These are phyloP conservation scores for Arge pagana DNA, from an alignment of 2,888 invertebrate species.

Conservation along the genomic window DNA sequence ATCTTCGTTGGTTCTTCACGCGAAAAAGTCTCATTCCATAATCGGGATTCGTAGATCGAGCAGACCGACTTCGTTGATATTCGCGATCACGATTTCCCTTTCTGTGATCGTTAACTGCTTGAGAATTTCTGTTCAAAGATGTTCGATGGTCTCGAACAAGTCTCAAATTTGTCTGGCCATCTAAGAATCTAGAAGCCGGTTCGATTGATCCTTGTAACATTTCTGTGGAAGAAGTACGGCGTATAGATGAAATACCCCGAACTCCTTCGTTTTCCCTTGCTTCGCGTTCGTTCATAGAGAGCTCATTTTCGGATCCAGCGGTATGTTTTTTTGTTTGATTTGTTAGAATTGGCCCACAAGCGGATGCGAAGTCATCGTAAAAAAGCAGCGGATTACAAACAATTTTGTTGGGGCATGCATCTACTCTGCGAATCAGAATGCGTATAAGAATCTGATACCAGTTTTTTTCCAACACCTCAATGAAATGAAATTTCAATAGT, in stretches of 20 bases:
- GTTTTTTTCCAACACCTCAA: background rate
- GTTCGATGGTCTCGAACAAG: too few species aligned
- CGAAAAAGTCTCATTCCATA: background rate
- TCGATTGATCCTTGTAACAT: too few species aligned
- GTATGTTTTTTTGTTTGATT: background rate
- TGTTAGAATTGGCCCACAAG: constrained; percentile 4
- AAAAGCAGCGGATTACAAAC: constrained; percentile 30
- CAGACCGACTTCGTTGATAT: too few species aligned
- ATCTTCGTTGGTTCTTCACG: background rate
- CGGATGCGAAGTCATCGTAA: constrained; percentile 28
- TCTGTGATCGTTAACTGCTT: too few species aligned
- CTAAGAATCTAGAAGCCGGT: too few species aligned
- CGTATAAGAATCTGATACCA: background rate
- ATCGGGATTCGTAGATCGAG: constrained; percentile 1
- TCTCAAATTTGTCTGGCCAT: too few species aligned
- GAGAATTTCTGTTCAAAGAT: too few species aligned
- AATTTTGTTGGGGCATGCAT: constrained; percentile 46
- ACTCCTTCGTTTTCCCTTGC: too few species aligned
- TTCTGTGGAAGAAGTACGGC: too few species aligned
- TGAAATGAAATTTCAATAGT: background rate
- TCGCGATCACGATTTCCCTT: too few species aligned
- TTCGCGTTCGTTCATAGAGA: background rate
- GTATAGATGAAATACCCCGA: too few species aligned
- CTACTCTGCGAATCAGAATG: constrained; percentile 39
- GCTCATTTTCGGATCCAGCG: background rate